Conservation (phyloP, 2,888 invertebrate genomes). For the Coenonympha arcania region DNA sequence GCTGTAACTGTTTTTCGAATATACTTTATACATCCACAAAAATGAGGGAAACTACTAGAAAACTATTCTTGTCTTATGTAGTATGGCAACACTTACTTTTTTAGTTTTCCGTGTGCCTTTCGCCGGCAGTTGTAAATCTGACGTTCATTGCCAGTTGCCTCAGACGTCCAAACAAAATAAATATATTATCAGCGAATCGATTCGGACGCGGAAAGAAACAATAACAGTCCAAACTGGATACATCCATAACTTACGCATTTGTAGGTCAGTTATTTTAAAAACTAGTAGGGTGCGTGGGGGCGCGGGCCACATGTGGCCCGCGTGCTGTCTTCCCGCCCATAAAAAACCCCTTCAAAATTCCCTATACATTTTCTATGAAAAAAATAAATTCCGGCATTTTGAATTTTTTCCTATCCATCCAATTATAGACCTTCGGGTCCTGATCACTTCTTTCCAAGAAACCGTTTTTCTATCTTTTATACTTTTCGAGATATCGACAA, state of each 20-base stretch:
- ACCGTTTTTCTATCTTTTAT: too few relatives aligned
- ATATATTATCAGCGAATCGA: background rate
- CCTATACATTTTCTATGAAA: too few relatives aligned
- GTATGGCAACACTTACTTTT: background rate
- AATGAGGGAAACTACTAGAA: background rate
- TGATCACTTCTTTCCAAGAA: too few relatives aligned
- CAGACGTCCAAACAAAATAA: slow-evolving; percentile 12
- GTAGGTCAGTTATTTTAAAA: slow-evolving; percentile 32
- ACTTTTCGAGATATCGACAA: too few relatives aligned
- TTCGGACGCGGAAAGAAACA: background rate
- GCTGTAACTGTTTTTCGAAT: background rate
- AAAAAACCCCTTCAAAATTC: too few relatives aligned
- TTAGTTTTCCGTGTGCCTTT: background rate
- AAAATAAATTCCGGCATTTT: too few relatives aligned
- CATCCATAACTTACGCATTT: slow-evolving; percentile 21
- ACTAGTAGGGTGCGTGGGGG: too few relatives aligned
- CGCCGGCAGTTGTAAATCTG: slow-evolving; percentile 1
- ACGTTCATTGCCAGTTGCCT: slow-evolving; percentile 4
- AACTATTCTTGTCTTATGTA: background rate
- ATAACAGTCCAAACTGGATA: background rate
- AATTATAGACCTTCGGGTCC: too few relatives aligned
- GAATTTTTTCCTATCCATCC: too few relatives aligned
- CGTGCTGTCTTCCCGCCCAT: too few relatives aligned
- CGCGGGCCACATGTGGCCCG: too few relatives aligned
- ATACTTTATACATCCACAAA: background rate